phyloP scores from a whole-genome alignment of 2,113 vertebrate species.

The Mixornis gularis region DNA sequence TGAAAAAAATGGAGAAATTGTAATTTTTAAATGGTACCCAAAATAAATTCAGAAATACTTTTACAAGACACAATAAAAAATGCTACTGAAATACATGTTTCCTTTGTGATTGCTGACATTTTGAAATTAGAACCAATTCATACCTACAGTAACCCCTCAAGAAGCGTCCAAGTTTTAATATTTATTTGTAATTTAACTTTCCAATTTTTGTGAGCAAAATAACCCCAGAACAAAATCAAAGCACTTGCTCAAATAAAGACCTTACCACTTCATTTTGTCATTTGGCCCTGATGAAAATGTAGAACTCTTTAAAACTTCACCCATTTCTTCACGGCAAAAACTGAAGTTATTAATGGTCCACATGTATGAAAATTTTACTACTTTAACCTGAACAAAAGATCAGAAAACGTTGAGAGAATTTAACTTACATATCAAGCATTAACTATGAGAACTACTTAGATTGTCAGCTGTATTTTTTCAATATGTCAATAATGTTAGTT shows the following conservation, averaged over 20 bases:
- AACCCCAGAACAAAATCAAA: neutral
- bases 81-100: neutral
- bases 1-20: constrained; percentile 55
- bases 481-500: neutral
- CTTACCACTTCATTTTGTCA: constrained; percentile 89
- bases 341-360: constrained; percentile 90
- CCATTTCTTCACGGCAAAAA: constrained; percentile 86
- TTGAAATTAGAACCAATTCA: neutral
- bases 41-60: neutral
- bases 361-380: constrained; percentile 87
- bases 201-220: neutral
- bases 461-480: neutral
- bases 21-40: neutral
- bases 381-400: constrained; percentile 79
- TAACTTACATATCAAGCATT: neutral
- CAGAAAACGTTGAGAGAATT: neutral
- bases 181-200: neutral
- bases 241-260: neutral
- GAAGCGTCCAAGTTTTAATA: neutral
- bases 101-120: neutral
- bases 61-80: neutral
- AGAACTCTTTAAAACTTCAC: constrained; percentile 86
- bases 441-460: neutral
- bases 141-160: neutral
- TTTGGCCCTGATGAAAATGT: constrained; percentile 85